A percentile compares a stretch with the other conserved stretches of the same genome.
Conservation (phyloP, 2,888 invertebrate species). For the Eilema sororculum region DNA sequence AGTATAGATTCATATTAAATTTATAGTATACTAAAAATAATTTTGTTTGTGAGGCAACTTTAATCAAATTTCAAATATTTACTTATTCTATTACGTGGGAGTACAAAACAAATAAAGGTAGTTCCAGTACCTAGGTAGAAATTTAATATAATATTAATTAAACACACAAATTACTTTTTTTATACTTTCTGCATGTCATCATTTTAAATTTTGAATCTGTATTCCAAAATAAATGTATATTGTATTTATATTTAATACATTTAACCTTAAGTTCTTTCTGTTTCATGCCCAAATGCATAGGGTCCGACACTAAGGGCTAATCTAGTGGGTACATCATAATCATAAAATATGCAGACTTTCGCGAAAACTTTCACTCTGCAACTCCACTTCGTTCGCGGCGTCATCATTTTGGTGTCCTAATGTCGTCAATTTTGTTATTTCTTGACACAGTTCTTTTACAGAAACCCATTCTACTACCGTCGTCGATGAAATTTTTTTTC, state of each 20-base stretch:
- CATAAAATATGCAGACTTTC: not conserved
- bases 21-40: constrained; percentile 1
- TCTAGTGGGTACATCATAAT: not conserved
- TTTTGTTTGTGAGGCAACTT: not conserved
- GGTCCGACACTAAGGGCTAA: not conserved
- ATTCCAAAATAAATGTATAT: not conserved
- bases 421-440: not conserved
- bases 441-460: constrained; percentile 2
- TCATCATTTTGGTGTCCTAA: not conserved
- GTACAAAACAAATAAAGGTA: constrained; percentile 71
- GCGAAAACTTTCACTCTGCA: not conserved
- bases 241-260: not conserved
- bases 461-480: constrained; percentile 5
- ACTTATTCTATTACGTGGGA: constrained; percentile 64
- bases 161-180: not conserved
- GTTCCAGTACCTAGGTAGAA: constrained; percentile 7
- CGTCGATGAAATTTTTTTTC: not conserved
- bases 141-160: not conserved
- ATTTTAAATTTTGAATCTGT: not conserved
- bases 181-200: not conserved
- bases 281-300: not conserved
- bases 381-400: not conserved
- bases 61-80: not conserved
- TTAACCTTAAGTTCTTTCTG: not conserved
- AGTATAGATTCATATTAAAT: not conserved